A percentile compares a stretch with the other conserved stretches of the same genome.
Conservation (phyloP, 2,797 vertebrate genomes). For the Lophius americanus region DNA sequence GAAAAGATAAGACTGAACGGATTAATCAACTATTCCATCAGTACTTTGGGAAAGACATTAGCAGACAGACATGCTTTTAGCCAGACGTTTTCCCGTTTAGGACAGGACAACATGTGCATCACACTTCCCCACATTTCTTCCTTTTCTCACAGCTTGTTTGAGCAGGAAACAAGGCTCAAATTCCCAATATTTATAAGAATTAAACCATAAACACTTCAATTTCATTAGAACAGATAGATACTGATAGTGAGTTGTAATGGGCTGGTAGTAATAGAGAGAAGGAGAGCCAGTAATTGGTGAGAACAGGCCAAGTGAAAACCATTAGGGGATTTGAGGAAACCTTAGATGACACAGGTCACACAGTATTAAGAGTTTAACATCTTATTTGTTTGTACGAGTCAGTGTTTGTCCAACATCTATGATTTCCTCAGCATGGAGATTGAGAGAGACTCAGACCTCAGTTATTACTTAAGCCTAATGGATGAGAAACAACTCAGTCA, state of each 20-base stretch:
- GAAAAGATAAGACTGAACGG: too few species aligned
- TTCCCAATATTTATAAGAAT: not conserved
- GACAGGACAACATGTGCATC: not conserved
- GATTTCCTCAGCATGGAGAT: conserved; percentile 2
- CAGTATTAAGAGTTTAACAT: not conserved
- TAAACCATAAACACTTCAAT: not conserved
- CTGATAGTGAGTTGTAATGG: not conserved
- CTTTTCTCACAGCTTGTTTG: not conserved
- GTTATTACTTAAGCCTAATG: conserved; percentile 37
- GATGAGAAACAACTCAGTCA: conserved; percentile 32
- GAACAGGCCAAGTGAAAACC: too few species aligned
- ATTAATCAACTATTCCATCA: too few species aligned
- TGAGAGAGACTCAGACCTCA: conserved; percentile 2
- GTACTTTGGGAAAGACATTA: too few species aligned
- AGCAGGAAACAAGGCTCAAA: not conserved
- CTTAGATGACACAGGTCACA: not conserved
- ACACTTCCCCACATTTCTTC: not conserved
- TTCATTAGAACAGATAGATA: too few species aligned
- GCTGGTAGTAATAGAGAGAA: not conserved
- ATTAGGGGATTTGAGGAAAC: too few species aligned
- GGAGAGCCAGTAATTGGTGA: not conserved
- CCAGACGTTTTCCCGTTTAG: not conserved
- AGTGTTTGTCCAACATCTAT: not conserved
- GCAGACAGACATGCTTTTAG: not conserved
- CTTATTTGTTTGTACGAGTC: not conserved